Evolutionary conservation across 2,888 invertebrate species (phyloP).

Genomic region (Eupithecia vulgata): DNA sequence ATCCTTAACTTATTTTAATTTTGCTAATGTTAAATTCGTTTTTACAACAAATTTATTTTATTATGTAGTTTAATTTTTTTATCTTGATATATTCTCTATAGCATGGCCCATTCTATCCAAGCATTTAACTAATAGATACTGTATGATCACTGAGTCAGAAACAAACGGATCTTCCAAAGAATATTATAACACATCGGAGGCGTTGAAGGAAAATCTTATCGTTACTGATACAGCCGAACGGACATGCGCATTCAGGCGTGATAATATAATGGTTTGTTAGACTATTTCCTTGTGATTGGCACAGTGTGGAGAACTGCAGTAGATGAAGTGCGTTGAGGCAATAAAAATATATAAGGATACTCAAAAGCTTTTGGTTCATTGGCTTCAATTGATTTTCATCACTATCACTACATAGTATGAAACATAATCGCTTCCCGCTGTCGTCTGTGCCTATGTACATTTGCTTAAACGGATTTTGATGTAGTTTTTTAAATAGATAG

Average conservation of each 20-base stretch:
- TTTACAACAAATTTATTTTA: not conserved
- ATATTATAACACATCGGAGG: slow-evolving; percentile 31
- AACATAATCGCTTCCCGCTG: too few relatives aligned
- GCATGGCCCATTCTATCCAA: not conserved
- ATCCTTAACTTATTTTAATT: too few relatives aligned
- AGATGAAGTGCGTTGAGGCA: slow-evolving; percentile 27
- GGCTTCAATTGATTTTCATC: not conserved
- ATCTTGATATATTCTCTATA: not conserved
- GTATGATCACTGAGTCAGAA: slow-evolving; percentile 15
- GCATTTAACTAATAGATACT: not conserved
- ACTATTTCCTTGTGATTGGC: slow-evolving; percentile 26
- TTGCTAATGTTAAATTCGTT: not conserved
- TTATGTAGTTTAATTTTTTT: not conserved
- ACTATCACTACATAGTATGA: too few relatives aligned
- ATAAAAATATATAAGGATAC: not conserved
- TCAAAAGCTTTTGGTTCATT: not conserved
- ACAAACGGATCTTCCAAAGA: slow-evolving; percentile 16
- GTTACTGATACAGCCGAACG: slow-evolving; percentile 41
- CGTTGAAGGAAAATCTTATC: slow-evolving; percentile 31
- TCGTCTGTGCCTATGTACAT: too few relatives aligned
- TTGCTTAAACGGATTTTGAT: too few relatives aligned
- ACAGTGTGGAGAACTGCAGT: slow-evolving; percentile 29
- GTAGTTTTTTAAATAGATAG: too few relatives aligned
- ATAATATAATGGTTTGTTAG: slow-evolving; percentile 51
- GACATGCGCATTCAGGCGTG: slow-evolving; percentile 44